These are phyloP conservation scores for Circaetus gallicus DNA, from an alignment of 2,113 vertebrate species.

Conservation along the genomic window DNA sequence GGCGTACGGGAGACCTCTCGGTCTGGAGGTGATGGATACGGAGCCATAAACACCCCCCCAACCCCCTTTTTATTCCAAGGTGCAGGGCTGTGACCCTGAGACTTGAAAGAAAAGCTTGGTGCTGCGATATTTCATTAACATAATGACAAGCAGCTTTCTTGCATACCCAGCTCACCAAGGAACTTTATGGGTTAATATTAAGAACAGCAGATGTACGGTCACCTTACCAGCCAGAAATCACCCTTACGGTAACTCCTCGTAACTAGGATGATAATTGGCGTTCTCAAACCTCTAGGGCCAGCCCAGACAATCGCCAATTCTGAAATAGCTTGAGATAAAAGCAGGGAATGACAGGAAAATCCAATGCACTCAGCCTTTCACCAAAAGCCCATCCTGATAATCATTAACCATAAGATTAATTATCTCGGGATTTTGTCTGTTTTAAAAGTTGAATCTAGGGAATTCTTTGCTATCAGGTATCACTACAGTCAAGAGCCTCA, in stretches of 20 bases:
- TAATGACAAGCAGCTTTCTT: background rate
- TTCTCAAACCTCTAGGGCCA: background rate
- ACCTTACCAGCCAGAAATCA: background rate
- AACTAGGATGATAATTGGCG: accelerated
- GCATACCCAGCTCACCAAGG: background rate
- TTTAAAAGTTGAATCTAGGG: background rate
- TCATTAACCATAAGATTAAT: background rate
- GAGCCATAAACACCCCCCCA: background rate
- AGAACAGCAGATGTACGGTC: background rate
- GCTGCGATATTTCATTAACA: background rate
- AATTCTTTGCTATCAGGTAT: background rate
- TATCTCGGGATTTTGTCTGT: background rate
- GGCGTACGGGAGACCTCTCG: accelerated
- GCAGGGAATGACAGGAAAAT: background rate
- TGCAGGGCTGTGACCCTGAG: background rate
- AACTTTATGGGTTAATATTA: background rate
- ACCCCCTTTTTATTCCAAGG: background rate
- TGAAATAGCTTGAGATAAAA: background rate
- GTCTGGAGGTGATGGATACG: background rate
- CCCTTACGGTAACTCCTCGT: background rate
- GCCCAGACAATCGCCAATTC: background rate
- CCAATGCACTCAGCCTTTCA: background rate
- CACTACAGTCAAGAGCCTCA: background rate
- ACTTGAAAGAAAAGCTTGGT: background rate
- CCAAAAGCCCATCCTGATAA: background rate